Base-by-base conservation (phyloP, 2,113 vertebrate species). In the Carollia perspicillata region DNA sequence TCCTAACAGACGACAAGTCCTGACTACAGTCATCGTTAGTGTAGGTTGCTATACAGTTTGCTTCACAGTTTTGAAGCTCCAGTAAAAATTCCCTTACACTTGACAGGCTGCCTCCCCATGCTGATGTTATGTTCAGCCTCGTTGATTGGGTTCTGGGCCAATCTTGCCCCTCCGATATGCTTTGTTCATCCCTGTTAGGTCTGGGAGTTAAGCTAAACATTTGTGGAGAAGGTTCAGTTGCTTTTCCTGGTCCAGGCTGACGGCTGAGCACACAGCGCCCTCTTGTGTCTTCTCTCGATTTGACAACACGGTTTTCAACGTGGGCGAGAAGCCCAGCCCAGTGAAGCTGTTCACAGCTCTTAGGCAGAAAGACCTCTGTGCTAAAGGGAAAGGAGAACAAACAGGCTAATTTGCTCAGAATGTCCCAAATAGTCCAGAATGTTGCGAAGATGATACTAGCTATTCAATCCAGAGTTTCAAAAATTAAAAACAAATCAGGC, bases 221-320 rank as follows among this genome's bases (percentile, higher is more conserved):
- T 85, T 71, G 93, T 4, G 58, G 77, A 71, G 65, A 17, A 40
- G 37, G 35, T 28, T 4, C 85, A n/a, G 14, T 63, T 28, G 14
- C 3, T 37, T 7, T 5, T 35, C 2, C 33, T 11, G 2, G 1
- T 18, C 23, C 40, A 1, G 28, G 22, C 5, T 71, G 84, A 80
- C 33, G 0, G 2, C 33, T 68, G 93, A 42, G 78, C 10, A 14
- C 84, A 95, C 79, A 53, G 5, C 51, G 96, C 97, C 97, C 97
- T 72, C 97, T 97, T 33, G 95, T 85, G 97, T 77, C 89, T 4
- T 2, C 0, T 9, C 30, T 3, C 7, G 9, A 0, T 8, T n/a
- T 6, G 30, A 35, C 81, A 40, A 10, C 5, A 0, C 10, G 1
- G 28, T 6, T 95, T 49, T 49, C 40, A 7, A 17, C 17, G 0